Percentiles rank a stretch among this genome's conserved stretches.
These are phyloP conservation scores for Eumeta japonica DNA, from an alignment of 1,140 invertebrate genomes.

Conservation along the genomic window DNA sequence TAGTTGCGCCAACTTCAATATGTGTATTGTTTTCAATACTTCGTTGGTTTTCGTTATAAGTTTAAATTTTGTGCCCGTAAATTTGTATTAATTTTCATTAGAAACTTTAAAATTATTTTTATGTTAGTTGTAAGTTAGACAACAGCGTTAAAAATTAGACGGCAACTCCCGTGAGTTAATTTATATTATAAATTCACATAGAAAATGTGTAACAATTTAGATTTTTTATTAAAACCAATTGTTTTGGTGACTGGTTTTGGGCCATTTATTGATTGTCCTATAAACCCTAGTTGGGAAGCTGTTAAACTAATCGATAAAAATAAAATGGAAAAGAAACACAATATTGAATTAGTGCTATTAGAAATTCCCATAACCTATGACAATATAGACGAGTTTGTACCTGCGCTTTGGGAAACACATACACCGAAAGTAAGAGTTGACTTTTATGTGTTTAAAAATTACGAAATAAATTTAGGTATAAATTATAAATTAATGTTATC, in stretches of 20 bases:
- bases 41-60: no score
- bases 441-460: slow-evolving; percentile 7
- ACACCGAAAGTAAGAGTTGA: slow-evolving; percentile 63
- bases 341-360: slow-evolving; percentile 58
- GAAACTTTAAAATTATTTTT: no score
- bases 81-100: no score
- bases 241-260: slow-evolving; percentile 72
- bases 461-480: background rate
- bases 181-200: no score
- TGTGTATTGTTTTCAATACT: no score
- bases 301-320: slow-evolving; percentile 62
- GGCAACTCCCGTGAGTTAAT: no score
- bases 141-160: no score
- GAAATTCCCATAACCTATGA: slow-evolving; percentile 70
- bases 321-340: slow-evolving; percentile 47
- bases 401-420: slow-evolving; percentile 64
- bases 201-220: slow-evolving; percentile 25
- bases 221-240: slow-evolving; percentile 39
- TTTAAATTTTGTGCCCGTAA: no score
- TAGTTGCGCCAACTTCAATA: no score
- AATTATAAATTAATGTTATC: background rate
- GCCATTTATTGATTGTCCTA: slow-evolving; percentile 64
- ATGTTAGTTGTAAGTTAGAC: no score
- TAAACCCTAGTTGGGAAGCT: slow-evolving; percentile 79
- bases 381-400: slow-evolving; percentile 60